These are phyloP conservation scores for Cheilosia urbana DNA, from an alignment of 2,888 invertebrate species.

Conservation along the genomic window DNA sequence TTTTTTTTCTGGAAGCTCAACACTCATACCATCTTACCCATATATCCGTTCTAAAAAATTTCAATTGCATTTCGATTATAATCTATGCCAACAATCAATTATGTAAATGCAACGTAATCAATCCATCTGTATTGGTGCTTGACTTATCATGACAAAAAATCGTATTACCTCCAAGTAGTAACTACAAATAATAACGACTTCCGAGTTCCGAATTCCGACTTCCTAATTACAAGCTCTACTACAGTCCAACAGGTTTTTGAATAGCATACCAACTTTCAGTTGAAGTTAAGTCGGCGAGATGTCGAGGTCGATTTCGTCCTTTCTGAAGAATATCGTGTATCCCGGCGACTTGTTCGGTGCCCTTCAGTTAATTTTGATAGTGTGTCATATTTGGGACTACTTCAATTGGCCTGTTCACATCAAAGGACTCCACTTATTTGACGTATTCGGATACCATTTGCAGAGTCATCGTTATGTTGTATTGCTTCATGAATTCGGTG, in stretches of 20 bases:
- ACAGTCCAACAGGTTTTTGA: background rate
- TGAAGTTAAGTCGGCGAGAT: background rate
- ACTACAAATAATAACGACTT: background rate
- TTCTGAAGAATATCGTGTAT: background rate
- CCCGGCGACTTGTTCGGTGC: slow-evolving; percentile 5
- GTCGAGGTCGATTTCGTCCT: background rate
- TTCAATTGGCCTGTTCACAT: slow-evolving; percentile 1
- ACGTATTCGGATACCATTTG: background rate
- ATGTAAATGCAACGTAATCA: too few relatives aligned
- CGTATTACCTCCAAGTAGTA: too few relatives aligned
- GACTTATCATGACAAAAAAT: too few relatives aligned
- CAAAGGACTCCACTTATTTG: background rate
- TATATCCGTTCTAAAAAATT: too few relatives aligned
- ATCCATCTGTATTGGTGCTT: too few relatives aligned
- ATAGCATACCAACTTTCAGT: background rate
- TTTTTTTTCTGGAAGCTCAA: too few relatives aligned
- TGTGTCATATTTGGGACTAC: slow-evolving; percentile 2
- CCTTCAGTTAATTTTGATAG: background rate
- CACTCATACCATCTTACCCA: too few relatives aligned
- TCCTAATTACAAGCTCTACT: background rate
- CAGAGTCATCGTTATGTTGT: background rate
- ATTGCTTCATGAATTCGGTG: slow-evolving; percentile 63
- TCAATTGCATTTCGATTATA: too few relatives aligned
- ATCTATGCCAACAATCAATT: too few relatives aligned
- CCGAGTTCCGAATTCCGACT: background rate